Conservation (phyloP, 2,113 vertebrate species). For the Brachypodius melanocephalos region DNA sequence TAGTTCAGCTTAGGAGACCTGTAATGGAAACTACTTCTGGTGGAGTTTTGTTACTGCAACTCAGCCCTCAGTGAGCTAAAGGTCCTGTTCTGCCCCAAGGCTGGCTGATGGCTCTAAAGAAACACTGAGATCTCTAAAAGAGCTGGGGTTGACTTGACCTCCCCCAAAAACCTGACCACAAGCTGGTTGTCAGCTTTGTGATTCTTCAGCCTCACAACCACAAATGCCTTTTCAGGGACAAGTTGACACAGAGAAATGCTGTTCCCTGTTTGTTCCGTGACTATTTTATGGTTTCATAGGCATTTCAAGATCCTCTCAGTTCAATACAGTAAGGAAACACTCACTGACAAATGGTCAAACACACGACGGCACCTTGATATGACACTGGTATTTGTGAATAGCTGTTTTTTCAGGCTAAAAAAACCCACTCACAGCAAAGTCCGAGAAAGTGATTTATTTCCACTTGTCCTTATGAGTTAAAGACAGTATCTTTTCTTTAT, state of each 20-base stretch:
- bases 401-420: background rate
- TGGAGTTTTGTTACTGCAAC: rapidly evolving
- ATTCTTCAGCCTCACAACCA: background rate
- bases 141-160: background rate
- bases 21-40: rapidly evolving
- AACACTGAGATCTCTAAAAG: rapidly evolving
- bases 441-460: slow-evolving; percentile 72
- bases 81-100: background rate
- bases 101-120: background rate
- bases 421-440: background rate
- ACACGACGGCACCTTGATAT: background rate
- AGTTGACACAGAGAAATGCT: rapidly evolving
- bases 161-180: background rate
- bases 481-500: slow-evolving; percentile 71
- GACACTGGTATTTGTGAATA: background rate
- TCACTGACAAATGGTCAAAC: background rate
- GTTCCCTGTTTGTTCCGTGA: background rate
- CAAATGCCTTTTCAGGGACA: background rate
- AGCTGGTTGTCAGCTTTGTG: rapidly evolving
- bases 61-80: background rate
- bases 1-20: rapidly evolving
- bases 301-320: background rate
- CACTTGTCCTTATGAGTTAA: slow-evolving; percentile 67
- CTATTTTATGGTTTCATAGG: background rate
- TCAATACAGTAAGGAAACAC: background rate